phyloP scores from a whole-genome alignment of 2,888 invertebrate species.

The Pachymerium ferrugineum region DNA sequence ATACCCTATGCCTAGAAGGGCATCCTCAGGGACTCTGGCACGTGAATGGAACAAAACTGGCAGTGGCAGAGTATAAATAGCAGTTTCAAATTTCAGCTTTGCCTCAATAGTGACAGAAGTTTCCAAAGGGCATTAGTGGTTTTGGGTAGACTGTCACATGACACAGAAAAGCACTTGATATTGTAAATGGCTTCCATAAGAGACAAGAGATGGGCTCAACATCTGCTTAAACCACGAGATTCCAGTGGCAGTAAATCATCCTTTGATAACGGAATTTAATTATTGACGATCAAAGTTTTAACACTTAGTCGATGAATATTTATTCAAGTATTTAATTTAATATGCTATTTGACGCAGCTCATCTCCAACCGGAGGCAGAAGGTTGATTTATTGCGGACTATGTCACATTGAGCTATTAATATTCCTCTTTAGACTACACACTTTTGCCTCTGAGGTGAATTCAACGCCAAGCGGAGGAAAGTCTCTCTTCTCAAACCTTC shows the following conservation, averaged over 20 bases:
- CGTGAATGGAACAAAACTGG: not conserved
- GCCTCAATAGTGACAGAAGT: conserved; percentile 9
- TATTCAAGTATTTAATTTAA: not conserved
- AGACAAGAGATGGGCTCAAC: not conserved
- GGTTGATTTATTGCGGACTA: not conserved
- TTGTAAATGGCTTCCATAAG: not conserved
- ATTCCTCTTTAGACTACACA: conserved; percentile 21
- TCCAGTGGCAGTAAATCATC: not conserved
- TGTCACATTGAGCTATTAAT: conserved; percentile 19
- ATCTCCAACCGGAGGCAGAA: not conserved
- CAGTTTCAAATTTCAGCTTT: not conserved
- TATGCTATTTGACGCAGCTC: conserved; percentile 14
- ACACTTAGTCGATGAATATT: conserved; percentile 16
- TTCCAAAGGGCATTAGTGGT: conserved; percentile 25
- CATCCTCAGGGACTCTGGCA: not conserved
- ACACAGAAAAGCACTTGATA: conserved; percentile 23
- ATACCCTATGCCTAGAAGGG: not conserved
- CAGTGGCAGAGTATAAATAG: not conserved
- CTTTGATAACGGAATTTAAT: not conserved
- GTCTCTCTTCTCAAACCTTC: not conserved
- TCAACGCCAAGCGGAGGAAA: not conserved
- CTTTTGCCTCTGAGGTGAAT: conserved; percentile 5
- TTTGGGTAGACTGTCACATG: conserved; percentile 1
- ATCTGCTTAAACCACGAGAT: not conserved
- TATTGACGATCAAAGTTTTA: not conserved